Conservation (phyloP, 2,888 invertebrate genomes). For the Chalcosyrphus nemorum region DNA sequence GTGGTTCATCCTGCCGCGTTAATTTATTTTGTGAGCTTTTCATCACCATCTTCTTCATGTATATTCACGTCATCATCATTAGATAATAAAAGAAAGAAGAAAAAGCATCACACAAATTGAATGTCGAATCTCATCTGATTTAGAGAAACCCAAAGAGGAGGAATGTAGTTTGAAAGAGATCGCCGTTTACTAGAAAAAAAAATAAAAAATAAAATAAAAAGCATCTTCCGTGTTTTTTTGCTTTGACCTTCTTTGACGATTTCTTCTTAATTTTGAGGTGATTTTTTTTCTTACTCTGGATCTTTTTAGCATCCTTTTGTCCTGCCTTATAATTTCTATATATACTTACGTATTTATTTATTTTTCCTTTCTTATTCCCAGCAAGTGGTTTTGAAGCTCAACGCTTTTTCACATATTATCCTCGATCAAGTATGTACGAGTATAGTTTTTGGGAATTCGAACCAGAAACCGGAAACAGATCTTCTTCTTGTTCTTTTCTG, state of each 20-base stretch:
- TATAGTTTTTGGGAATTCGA: slow-evolving; percentile 10
- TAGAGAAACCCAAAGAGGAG: not conserved
- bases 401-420: slow-evolving; percentile 26
- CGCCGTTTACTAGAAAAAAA: slow-evolving; percentile 2
- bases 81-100: not conserved
- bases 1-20: not conserved
- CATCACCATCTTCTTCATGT: not conserved
- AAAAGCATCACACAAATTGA: slow-evolving; percentile 2
- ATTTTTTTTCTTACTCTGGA: not conserved
- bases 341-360: slow-evolving; percentile 24
- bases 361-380: slow-evolving; percentile 53
- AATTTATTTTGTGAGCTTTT: not conserved
- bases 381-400: slow-evolving; percentile 59
- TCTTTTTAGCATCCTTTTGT: slow-evolving; percentile 44
- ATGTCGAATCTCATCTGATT: slow-evolving; percentile 14
- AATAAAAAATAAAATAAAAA: too few relatives aligned
- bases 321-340: slow-evolving; percentile 22
- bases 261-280: slow-evolving; percentile 11
- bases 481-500: slow-evolving; percentile 3
- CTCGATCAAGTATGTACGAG: slow-evolving; percentile 15
- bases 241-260: slow-evolving; percentile 7
- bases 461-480: slow-evolving; percentile 68
- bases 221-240: slow-evolving; percentile 19
- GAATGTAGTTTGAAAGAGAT: slow-evolving; percentile 16
- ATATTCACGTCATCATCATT: slow-evolving; percentile 1